phyloP scores from a whole-genome alignment of 2,888 invertebrate genomes.

The Gibbula magus region DNA sequence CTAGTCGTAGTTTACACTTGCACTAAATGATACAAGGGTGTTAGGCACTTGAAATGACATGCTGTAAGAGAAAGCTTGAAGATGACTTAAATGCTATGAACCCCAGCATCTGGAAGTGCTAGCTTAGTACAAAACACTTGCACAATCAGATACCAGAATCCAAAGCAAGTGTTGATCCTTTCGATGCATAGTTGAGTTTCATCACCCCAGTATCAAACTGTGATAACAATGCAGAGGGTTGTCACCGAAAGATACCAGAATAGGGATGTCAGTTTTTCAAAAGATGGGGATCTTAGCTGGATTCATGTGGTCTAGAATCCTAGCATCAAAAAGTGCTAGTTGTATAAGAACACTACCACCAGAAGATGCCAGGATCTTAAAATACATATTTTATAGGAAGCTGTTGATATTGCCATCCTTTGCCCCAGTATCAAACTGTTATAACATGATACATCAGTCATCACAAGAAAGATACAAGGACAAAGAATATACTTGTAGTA shows the following conservation, averaged over 20 bases:
- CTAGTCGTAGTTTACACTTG: slow-evolving; percentile 23
- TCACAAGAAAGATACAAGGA: slow-evolving; percentile 18
- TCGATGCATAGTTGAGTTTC: neutral
- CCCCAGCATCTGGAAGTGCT: slow-evolving; percentile 44
- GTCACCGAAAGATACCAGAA: neutral
- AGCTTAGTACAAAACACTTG: slow-evolving; percentile 29
- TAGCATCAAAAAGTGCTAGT: slow-evolving; percentile 27
- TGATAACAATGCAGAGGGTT: neutral
- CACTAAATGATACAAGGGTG: neutral
- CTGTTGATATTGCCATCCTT: neutral
- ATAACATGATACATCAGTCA: neutral
- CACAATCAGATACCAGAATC: slow-evolving; percentile 37
- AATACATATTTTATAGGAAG: neutral
- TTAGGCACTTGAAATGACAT: neutral
- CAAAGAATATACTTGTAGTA: neutral
- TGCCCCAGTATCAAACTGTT: slow-evolving; percentile 22
- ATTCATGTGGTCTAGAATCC: neutral
- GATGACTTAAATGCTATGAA: neutral
- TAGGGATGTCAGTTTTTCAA: neutral
- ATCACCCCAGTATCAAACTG: slow-evolving; percentile 12
- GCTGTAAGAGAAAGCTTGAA: too few relatives aligned
- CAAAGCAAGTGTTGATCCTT: neutral
- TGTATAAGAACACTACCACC: slow-evolving; percentile 10
- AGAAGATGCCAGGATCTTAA: neutral
- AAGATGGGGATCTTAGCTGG: neutral